Evolutionary conservation across 2,888 invertebrate species (phyloP).

Genomic region (Theretra japonica): DNA sequence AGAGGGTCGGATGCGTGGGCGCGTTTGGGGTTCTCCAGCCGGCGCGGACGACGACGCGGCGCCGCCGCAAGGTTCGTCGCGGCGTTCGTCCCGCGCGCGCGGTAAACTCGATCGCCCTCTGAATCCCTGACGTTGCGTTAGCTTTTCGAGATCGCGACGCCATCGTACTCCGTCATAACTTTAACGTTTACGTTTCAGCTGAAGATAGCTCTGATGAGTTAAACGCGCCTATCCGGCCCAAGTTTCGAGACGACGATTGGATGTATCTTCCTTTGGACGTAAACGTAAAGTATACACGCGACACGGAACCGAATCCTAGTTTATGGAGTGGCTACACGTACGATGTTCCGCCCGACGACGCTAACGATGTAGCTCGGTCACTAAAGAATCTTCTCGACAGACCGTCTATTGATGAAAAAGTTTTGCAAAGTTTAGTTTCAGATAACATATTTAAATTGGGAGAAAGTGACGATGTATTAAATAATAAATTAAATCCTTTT

Average conservation of each 20-base stretch:
- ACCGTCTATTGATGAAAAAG: conserved; percentile 65
- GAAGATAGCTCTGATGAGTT: conserved; percentile 82
- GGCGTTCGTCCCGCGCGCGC: conserved; percentile 67
- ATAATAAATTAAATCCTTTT: conserved; percentile 50
- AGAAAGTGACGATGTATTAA: conserved; percentile 35
- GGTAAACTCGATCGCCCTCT: conserved; percentile 70
- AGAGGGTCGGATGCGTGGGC: conserved; percentile 71
- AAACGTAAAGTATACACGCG: conserved; percentile 43
- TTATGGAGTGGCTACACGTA: conserved; percentile 33
- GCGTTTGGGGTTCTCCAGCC: conserved; percentile 77
- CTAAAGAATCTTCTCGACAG: conserved; percentile 65
- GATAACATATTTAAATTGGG: conserved; percentile 44
- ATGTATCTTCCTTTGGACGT: conserved; percentile 72
- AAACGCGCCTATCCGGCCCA: conserved; percentile 64
- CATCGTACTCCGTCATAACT: conserved; percentile 73
- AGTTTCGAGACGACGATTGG: conserved; percentile 75
- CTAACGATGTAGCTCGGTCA: conserved; percentile 63
- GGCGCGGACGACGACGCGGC: conserved; percentile 78
- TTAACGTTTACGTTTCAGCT: conserved; percentile 80
- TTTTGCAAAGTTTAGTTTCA: conserved; percentile 63
- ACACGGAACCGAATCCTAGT: conserved; percentile 36
- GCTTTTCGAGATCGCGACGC: conserved; percentile 53
- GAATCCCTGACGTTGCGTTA: conserved; percentile 62
- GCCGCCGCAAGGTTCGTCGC: conserved; percentile 57
- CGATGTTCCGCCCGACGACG: conserved; percentile 41